phyloP scores from a whole-genome alignment of 2,888 invertebrate species.

The Sarcophaga variegata region DNA sequence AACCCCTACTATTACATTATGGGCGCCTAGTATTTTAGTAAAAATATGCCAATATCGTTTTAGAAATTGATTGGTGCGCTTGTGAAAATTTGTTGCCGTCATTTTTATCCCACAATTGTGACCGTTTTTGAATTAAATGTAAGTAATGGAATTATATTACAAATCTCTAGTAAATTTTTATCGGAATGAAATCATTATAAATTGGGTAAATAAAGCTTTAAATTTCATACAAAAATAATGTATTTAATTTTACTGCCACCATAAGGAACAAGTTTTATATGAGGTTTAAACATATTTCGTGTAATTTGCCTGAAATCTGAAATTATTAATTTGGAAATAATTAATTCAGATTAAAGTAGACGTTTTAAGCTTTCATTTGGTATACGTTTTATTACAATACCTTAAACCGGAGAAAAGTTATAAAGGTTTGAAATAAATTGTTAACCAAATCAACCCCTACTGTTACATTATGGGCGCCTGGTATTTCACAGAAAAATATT shows the following conservation, averaged over 20 bases:
- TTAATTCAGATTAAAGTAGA: too few relatives aligned
- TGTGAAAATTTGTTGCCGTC: too few relatives aligned
- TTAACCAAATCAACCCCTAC: not conserved
- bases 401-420: not conserved
- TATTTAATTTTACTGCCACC: too few relatives aligned
- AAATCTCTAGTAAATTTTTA: too few relatives aligned
- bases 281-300: too few relatives aligned
- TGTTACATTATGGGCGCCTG: not conserved
- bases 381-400: not conserved
- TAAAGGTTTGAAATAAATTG: not conserved
- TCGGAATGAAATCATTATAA: too few relatives aligned
- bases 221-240: too few relatives aligned
- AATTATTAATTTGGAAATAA: too few relatives aligned
- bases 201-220: too few relatives aligned
- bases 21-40: not conserved
- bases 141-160: not conserved
- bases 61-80: too few relatives aligned
- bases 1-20: not conserved
- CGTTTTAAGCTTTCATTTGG: not conserved
- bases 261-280: too few relatives aligned
- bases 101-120: not conserved
- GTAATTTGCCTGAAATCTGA: too few relatives aligned
- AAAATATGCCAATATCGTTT: not conserved
- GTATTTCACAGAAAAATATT: not conserved
- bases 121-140: not conserved